These are phyloP conservation scores for Pinna nobilis DNA, from an alignment of 1,140 invertebrate species.

Conservation along the genomic window DNA sequence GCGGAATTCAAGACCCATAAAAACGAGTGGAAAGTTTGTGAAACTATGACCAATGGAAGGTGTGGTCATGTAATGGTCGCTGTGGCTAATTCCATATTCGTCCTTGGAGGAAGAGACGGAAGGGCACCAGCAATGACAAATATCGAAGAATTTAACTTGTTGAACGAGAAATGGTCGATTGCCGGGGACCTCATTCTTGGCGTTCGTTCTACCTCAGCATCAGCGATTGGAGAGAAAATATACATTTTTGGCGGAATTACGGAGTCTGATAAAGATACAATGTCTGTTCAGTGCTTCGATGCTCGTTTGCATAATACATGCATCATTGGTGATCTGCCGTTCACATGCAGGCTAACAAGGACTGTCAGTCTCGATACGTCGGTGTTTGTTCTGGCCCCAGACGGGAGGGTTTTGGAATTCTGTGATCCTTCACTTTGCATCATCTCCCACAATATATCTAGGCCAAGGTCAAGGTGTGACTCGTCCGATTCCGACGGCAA, in stretches of 20 bases:
- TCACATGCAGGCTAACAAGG: slow-evolving; percentile 58
- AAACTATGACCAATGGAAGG: slow-evolving; percentile 51
- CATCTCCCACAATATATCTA: slow-evolving; percentile 2
- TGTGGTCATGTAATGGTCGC: slow-evolving; percentile 56
- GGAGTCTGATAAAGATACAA: slow-evolving; percentile 59
- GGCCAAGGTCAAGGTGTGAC: slow-evolving; percentile 14
- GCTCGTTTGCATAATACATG: slow-evolving; percentile 49
- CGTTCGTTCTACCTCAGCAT: slow-evolving; percentile 57
- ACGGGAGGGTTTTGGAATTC: slow-evolving; percentile 54
- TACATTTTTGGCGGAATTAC: slow-evolving; percentile 63
- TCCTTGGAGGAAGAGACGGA: slow-evolving; percentile 52
- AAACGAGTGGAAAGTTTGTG: slow-evolving; percentile 60
- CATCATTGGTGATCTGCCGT: slow-evolving; percentile 59
- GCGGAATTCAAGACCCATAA: slow-evolving; percentile 60
- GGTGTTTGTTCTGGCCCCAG: slow-evolving; percentile 58
- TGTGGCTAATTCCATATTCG: slow-evolving; percentile 45
- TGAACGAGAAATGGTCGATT: slow-evolving; percentile 57
- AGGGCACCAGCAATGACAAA: slow-evolving; percentile 55
- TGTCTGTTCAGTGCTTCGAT: slow-evolving; percentile 60
- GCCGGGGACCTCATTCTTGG: slow-evolving; percentile 58
- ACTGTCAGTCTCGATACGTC: slow-evolving; percentile 54
- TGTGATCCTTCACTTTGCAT: slow-evolving; percentile 33
- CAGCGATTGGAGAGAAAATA: slow-evolving; percentile 61
- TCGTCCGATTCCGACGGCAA: background rate
- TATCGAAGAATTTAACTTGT: slow-evolving; percentile 59